Evolutionary conservation across 2,888 invertebrate species (phyloP), one percentile per base, ranked within the genome.

Genomic region (Neocrepidodera transversa): DNA sequence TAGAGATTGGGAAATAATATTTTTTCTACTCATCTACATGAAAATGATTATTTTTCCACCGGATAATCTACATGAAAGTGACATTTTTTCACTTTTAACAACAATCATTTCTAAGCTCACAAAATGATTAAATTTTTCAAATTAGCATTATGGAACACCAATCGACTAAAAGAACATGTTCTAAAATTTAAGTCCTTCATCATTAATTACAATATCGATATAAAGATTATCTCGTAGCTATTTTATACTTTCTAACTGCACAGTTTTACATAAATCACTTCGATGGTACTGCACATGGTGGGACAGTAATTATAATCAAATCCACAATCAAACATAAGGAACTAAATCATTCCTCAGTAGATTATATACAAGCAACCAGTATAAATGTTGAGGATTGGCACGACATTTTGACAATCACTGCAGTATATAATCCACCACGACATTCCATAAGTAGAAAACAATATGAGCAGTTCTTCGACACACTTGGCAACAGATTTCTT

Each of bases 191-290:
- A 23, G 7, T 5, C 30, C n/a, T 30, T 30, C 10, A 30, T 30
- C n/a, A 30, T 10, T 6, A 30, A 30, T 10, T 10, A 30, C n/a
- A 30, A 30, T 30, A 30, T 30, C 6, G 30, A 30, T 30, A 30
- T 30, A 10, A 30, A 6, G n/a, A 10, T 30, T 30, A 30, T 30
- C n/a, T 30, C 30, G 30, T 10, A 28, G 28, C 28, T 28, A 28
- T 28, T 28, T 28, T 28, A 28, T 7, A 28, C 28, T 8, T 28
- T 10, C 28, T 8, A 28, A 28, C 28, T 28, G 8, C 28, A 8
- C 28, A 28, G 10, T 4, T 20, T 62, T 65, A 23, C 56, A 62
- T 36, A 58, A 59, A 56, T 30, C 66, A 67, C 36, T 63, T 61
- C 8, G 17, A 17, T 17, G 40, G 40, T 3, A 40, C 40, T 3